These are phyloP conservation scores for Meandrina meandrites DNA, from an alignment of 92 coral and sea anemone genomes.

Conservation along the genomic window DNA sequence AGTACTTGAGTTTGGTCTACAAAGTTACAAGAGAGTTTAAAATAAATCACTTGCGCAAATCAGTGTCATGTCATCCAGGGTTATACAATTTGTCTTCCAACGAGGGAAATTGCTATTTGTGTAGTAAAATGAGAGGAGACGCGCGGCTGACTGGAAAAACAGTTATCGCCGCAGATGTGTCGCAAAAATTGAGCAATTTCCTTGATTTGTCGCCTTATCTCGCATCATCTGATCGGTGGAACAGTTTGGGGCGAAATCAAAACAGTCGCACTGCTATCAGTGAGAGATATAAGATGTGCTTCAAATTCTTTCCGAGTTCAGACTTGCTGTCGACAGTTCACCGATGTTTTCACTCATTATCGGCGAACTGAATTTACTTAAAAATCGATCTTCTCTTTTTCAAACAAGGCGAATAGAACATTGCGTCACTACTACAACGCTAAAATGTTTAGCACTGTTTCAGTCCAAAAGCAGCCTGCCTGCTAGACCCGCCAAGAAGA, in stretches of 20 bases:
- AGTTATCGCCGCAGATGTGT: slow-evolving; percentile 37
- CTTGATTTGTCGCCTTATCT: slow-evolving; percentile 26
- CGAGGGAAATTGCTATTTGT: slow-evolving; percentile 24
- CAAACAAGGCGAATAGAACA: background rate
- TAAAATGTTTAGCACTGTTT: background rate
- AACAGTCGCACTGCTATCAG: slow-evolving; percentile 44
- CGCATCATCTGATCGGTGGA: slow-evolving; percentile 27
- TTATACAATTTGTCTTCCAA: background rate
- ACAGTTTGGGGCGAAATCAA: slow-evolving; percentile 41
- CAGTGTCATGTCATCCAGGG: background rate
- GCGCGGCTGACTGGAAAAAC: slow-evolving; percentile 31
- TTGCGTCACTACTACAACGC: background rate
- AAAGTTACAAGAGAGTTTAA: background rate
- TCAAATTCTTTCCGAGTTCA: slow-evolving; percentile 27
- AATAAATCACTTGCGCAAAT: background rate
- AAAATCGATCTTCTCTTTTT: slow-evolving; percentile 21
- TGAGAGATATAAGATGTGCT: background rate
- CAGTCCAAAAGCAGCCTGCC: slow-evolving; percentile 2
- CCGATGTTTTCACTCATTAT: slow-evolving; percentile 32
- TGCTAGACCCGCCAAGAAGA: no score
- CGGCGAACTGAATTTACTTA: slow-evolving; percentile 29
- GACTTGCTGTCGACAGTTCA: slow-evolving; percentile 45
- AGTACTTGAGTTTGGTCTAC: background rate
- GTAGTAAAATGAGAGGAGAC: slow-evolving; percentile 23
- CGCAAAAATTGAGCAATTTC: slow-evolving; percentile 39